These are phyloP conservation scores for Stenodera caucasica DNA, from an alignment of 2,888 invertebrate species.

Conservation along the genomic window DNA sequence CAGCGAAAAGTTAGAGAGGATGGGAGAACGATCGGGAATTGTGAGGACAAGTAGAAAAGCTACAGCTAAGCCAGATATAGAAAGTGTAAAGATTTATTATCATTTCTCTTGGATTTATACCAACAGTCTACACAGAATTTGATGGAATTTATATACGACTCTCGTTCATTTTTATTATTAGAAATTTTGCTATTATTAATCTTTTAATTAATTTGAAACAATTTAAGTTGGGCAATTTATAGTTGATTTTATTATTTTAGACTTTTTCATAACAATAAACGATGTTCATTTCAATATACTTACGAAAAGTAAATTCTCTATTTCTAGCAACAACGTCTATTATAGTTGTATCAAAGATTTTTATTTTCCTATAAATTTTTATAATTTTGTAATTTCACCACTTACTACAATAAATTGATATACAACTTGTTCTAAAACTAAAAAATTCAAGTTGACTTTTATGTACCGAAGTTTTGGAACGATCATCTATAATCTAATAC, in stretches of 20 bases:
- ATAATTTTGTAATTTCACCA: too few relatives aligned
- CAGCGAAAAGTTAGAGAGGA: constrained; percentile 13
- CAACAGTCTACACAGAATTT: constrained; percentile 7
- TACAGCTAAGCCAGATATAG: constrained; percentile 11
- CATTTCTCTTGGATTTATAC: constrained; percentile 8
- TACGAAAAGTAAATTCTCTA: too few relatives aligned
- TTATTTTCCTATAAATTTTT: too few relatives aligned
- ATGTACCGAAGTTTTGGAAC: too few relatives aligned
- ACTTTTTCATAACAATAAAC: too few relatives aligned
- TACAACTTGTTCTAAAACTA: too few relatives aligned
- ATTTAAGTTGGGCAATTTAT: background rate
- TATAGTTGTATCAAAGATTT: too few relatives aligned
- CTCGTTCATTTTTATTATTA: constrained; percentile 6
- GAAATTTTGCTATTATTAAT: background rate
- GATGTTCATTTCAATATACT: too few relatives aligned
- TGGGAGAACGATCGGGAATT: constrained; percentile 9
- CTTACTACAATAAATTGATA: too few relatives aligned
- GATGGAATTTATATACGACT: constrained; percentile 3
- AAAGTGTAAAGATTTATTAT: constrained; percentile 16
- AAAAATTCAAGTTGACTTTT: too few relatives aligned
- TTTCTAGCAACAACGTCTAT: too few relatives aligned
- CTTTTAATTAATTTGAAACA: background rate
- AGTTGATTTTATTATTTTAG: background rate
- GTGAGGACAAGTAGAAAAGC: constrained; percentile 12
- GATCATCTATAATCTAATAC: too few relatives aligned